Evolutionary conservation across 2,797 vertebrate genomes (phyloP).

Genomic region (Eupleurogrammus muticus): DNA sequence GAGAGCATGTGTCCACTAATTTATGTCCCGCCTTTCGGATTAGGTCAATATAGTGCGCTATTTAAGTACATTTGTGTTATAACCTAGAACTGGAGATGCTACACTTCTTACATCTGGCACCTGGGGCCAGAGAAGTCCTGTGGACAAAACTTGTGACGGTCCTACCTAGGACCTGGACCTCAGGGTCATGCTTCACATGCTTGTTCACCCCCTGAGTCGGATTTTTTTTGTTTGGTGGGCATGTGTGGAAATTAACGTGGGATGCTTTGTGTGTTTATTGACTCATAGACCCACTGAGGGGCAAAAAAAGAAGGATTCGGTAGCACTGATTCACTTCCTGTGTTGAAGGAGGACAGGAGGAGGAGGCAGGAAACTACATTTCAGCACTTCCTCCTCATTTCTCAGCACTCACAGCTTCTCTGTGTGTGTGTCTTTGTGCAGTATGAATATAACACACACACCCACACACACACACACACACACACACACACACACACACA

Average conservation of each 20-base stretch:
- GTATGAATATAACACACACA: constrained; percentile 20
- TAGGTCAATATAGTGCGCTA: constrained; percentile 84
- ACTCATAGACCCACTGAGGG: constrained; percentile 52
- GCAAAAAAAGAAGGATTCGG: constrained; percentile 58
- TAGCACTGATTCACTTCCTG: constrained; percentile 74
- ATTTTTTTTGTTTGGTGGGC: constrained; percentile 31
- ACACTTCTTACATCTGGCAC: constrained; percentile 61
- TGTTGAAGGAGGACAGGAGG: constrained; percentile 65
- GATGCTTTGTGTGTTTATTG: constrained; percentile 41
- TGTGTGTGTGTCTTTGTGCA: constrained; percentile 23
- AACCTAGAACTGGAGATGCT: constrained; percentile 73
- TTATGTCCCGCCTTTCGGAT: constrained; percentile 84
- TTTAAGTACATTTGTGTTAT: constrained; percentile 84
- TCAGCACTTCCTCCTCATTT: constrained; percentile 63
- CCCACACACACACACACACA: background rate
- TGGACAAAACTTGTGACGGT: constrained; percentile 8
- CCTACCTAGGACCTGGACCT: constrained; percentile 15
- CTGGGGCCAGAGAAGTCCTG: constrained; percentile 40
- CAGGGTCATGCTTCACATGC: background rate
- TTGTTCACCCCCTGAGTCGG: constrained; percentile 24
- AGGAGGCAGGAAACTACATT: constrained; percentile 72
- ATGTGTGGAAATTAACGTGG: constrained; percentile 56
- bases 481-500: constrained; percentile 11
- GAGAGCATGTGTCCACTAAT: constrained; percentile 80
- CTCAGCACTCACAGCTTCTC: constrained; percentile 35